Base-by-base conservation (phyloP, 64 coral and sea anemone species). In the Catalaphyllia jardinei region DNA sequence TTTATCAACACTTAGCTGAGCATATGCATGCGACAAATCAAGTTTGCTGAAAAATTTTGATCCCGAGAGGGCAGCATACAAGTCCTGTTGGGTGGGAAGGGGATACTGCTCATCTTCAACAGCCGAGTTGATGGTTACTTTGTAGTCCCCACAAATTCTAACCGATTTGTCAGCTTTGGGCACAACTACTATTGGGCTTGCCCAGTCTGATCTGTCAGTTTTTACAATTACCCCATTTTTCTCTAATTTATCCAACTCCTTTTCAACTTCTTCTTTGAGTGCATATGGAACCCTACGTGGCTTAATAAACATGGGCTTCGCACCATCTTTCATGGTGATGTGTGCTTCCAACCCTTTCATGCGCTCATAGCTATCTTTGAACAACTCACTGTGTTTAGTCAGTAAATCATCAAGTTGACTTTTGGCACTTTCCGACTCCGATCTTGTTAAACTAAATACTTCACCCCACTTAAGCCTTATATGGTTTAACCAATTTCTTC, bases 61-160 rank as follows among this genome's bases (percentile, higher is more conserved):
- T 19, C 76, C 83, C 4, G 51, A 42, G 11, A 88, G 61, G 8
- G 83, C 82, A 62, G 86, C 62, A 74, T 88, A 88, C 52, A 88
- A 80, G 52, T 93, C 91, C 19, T 93, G 84, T 88, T 63, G 57
- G 27, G 84, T 88, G 12, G 86, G 67, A 38, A 93, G 86, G 22
- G 91, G 86, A 55, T 93, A 88, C 63, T 93, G 84, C 52, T 87
- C 75, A 88, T 88, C 91, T 51, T 93, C 76, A 20, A 93, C 75
- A 74, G 29, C 78, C 52, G 72, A 79, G 50, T 93, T 93, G 20
- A 93, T 46, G 39, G 39, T 46, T 46, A 46, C 39, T 46, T 46
- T 46, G 39, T 46, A 46, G 39, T 46, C 39, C 39, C 39, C 39
- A 46, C 39, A 46, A 46, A 46, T 46, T 8, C 39, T 46, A 46